Evolutionary conservation across 2,797 vertebrate genomes (phyloP).

Genomic region (Arremon brunneinucha): DNA sequence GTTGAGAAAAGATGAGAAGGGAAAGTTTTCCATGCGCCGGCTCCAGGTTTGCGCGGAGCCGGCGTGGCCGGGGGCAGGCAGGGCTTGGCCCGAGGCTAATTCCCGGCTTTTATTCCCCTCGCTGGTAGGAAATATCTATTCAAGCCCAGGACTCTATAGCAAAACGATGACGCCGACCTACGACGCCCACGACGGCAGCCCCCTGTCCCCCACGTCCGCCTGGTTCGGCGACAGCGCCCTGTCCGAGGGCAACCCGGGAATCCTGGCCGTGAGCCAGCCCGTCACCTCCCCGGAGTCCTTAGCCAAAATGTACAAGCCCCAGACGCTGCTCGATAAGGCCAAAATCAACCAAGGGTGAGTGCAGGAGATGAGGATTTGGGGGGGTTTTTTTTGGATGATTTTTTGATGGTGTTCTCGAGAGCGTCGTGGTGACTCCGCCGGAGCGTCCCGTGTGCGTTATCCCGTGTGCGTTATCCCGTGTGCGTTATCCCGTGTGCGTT

Average conservation of each 20-base stretch:
- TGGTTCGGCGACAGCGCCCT: conserved; percentile 98
- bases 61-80: not conserved
- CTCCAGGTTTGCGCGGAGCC: not conserved
- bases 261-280: conserved; percentile 96
- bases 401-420: not conserved
- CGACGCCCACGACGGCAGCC: conserved; percentile 95
- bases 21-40: not conserved
- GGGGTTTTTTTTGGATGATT: not conserved
- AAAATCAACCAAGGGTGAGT: conserved; percentile 99
- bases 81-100: not conserved
- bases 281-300: conserved; percentile 94
- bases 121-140: conserved; percentile 93
- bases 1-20: fast-evolving
- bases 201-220: conserved; percentile 93
- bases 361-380: conserved; percentile 36
- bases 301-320: conserved; percentile 96
- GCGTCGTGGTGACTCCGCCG: fast-evolving
- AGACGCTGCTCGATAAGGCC: conserved; percentile 96
- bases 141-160: conserved; percentile 97
- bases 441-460: not conserved
- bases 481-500: not conserved
- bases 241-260: conserved; percentile 96
- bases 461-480: not conserved
- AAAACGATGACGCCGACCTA: conserved; percentile 99
- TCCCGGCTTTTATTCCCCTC: conserved; percentile 20